Evolutionary conservation across 2,113 vertebrate genomes (phyloP).

Genomic region (Psettodes erumei): DNA sequence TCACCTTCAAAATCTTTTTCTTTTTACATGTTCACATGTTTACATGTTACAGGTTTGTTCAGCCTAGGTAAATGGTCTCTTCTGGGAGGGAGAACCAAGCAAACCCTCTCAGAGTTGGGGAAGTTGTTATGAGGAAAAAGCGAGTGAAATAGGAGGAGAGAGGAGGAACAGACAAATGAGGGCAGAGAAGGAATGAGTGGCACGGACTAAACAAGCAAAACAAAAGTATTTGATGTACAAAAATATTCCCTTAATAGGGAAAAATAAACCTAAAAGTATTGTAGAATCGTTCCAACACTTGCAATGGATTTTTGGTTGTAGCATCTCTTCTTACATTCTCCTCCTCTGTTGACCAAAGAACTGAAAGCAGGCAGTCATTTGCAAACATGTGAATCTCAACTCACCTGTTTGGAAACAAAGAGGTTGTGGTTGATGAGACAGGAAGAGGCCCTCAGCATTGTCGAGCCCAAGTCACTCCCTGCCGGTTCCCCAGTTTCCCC

Average conservation of each 20-base stretch:
- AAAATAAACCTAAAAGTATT: neutral
- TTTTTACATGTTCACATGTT: too few relatives aligned
- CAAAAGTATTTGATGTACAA: too few relatives aligned
- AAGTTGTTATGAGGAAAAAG: neutral
- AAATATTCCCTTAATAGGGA: constrained; percentile 14
- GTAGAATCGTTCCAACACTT: neutral
- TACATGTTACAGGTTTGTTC: neutral
- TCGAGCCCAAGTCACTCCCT: neutral
- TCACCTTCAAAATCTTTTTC: constrained; percentile 14
- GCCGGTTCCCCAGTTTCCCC: constrained; percentile 13
- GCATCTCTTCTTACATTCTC: neutral
- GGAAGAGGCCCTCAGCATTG: constrained; percentile 17
- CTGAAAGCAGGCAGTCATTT: neutral
- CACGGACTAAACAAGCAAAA: neutral
- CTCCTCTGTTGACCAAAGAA: neutral
- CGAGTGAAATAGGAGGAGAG: neutral
- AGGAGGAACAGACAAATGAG: neutral
- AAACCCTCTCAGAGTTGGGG: constrained; percentile 6
- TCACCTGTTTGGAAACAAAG: constrained; percentile 45
- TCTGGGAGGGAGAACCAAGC: neutral
- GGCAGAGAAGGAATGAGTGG: neutral
- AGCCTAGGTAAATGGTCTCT: neutral
- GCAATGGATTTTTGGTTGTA: neutral
- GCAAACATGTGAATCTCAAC: constrained; percentile 32
- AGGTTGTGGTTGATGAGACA: neutral